A percentile compares a stretch with the other conserved stretches of the same genome.
These are phyloP conservation scores for Suillia variegata DNA, from an alignment of 2,888 invertebrate species.

Conservation along the genomic window DNA sequence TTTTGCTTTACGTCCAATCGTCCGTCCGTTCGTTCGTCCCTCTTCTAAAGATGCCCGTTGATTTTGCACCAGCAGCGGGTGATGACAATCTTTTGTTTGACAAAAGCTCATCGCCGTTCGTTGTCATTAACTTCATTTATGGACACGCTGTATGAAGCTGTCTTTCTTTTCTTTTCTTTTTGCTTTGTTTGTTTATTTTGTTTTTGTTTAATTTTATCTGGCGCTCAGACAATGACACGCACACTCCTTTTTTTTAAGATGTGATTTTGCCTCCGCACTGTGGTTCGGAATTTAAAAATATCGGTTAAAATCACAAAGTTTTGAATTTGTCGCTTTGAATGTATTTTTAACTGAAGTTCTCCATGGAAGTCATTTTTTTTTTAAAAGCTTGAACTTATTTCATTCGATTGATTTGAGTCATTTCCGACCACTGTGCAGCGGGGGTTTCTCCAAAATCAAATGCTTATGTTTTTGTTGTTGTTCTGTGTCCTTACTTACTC, in stretches of 20 bases:
- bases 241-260: background rate
- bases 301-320: no score
- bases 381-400: no score
- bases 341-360: no score
- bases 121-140: constrained; percentile 5
- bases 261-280: background rate
- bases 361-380: no score
- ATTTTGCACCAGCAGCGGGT: background rate
- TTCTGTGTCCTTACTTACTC: no score
- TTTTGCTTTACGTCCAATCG: background rate
- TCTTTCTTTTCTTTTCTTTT: background rate
- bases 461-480: no score
- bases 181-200: constrained; percentile 3
- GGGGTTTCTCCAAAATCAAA: no score
- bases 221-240: background rate
- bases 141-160: background rate
- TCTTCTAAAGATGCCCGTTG: background rate
- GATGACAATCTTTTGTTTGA: constrained; percentile 1
- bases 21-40: background rate
- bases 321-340: no score
- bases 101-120: background rate
- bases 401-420: no score
- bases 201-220: background rate
- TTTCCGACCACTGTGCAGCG: no score
- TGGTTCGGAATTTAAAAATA: no score